Percentiles rank a stretch among this genome's conserved stretches.
These are phyloP conservation scores for Limanda limanda DNA, from an alignment of 2,113 vertebrate species.

Conservation along the genomic window DNA sequence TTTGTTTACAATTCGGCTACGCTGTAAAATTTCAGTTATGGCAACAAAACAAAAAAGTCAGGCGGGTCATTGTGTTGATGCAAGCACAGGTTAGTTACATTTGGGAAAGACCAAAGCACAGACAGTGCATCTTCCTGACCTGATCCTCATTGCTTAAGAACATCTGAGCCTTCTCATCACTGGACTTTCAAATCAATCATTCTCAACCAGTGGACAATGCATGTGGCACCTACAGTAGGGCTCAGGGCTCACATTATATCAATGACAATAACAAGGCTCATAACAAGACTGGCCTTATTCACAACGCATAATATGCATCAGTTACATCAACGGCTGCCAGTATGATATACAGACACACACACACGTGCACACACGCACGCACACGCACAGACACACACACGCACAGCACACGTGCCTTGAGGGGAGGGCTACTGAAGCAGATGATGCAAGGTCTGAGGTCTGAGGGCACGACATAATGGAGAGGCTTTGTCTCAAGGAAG, in stretches of 20 bases:
- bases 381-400: no score
- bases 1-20: no score
- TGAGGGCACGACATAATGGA: slow-evolving; percentile 50
- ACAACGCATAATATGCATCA: slow-evolving; percentile 52
- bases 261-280: slow-evolving; percentile 65
- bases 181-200: slow-evolving; percentile 36
- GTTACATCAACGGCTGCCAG: slow-evolving; percentile 45
- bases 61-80: no score
- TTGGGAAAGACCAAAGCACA: neutral
- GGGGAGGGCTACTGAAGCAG: slow-evolving; percentile 54
- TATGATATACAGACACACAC: slow-evolving; percentile 12
- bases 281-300: slow-evolving; percentile 35
- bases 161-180: slow-evolving; percentile 4
- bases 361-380: neutral
- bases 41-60: no score
- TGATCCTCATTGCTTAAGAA: neutral
- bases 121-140: neutral
- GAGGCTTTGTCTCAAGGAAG: slow-evolving; percentile 59
- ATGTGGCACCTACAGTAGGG: slow-evolving; percentile 33
- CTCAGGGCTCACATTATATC: slow-evolving; percentile 66
- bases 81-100: no score
- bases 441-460: slow-evolving; percentile 40
- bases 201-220: slow-evolving; percentile 34
- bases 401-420: slow-evolving; percentile 5
- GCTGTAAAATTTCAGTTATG: no score